Evolutionary conservation across 2,888 invertebrate species (phyloP).

Genomic region (Torymus auratus): DNA sequence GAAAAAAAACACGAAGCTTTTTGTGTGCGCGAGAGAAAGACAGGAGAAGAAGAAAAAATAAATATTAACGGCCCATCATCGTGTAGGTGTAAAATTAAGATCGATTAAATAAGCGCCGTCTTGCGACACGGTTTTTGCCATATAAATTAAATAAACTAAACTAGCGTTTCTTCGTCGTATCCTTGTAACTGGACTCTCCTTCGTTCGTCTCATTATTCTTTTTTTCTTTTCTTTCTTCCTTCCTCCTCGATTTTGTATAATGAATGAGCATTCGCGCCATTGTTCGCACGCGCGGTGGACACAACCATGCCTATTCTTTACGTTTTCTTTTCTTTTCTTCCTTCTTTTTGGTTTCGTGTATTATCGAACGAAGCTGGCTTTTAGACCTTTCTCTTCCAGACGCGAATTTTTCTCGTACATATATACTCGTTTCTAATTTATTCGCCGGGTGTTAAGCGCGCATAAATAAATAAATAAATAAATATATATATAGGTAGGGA

Average conservation of each 20-base stretch:
- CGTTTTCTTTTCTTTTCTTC: neutral
- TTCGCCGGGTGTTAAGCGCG: slow-evolving; percentile 14
- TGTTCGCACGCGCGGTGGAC: neutral
- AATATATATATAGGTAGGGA: slow-evolving; percentile 12
- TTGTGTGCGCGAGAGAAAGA: slow-evolving; percentile 6
- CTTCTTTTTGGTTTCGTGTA: too few relatives aligned
- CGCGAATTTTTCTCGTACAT: slow-evolving; percentile 23
- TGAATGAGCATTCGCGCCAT: neutral
- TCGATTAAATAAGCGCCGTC: slow-evolving; percentile 35
- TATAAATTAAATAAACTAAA: slow-evolving; percentile 31
- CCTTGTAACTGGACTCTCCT: slow-evolving; percentile 33
- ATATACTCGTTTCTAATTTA: slow-evolving; percentile 42
- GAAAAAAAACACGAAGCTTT: slow-evolving; percentile 26
- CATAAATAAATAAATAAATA: slow-evolving; percentile 10
- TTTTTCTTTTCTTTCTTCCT: neutral
- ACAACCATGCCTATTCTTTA: neutral
- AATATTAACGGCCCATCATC: too few relatives aligned
- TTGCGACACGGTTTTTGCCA: slow-evolving; percentile 37
- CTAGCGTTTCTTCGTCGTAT: slow-evolving; percentile 47
- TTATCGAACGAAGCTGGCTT: slow-evolving; percentile 26
- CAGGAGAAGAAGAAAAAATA: too few relatives aligned
- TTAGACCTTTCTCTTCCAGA: slow-evolving; percentile 46
- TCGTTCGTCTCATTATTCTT: neutral
- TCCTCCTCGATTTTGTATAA: slow-evolving; percentile 9
- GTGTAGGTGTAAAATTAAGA: slow-evolving; percentile 42